phyloP scores from a whole-genome alignment of 2,113 vertebrate genomes.

The Heterochromis multidens region DNA sequence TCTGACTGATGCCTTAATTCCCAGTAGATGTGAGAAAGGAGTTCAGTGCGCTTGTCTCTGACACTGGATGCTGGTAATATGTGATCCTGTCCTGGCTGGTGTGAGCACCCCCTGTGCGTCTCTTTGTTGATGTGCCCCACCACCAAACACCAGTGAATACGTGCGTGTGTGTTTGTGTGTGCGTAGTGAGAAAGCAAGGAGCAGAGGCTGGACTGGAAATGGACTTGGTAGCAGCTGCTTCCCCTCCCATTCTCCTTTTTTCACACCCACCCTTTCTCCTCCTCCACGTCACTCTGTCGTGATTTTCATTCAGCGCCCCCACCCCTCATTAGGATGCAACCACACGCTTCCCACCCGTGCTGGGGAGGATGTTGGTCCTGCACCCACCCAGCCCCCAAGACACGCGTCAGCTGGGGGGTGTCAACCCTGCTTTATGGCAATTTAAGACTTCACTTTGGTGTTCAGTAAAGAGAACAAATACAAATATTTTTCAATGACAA shows the following conservation, averaged over 20 bases:
- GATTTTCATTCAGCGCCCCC: conserved; percentile 59
- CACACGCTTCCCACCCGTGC: conserved; percentile 67
- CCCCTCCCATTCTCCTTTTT: conserved; percentile 54
- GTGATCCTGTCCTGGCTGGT: conserved; percentile 5
- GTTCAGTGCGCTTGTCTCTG: conserved; percentile 2
- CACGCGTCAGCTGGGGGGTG: neutral
- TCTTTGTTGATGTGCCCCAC: conserved; percentile 74
- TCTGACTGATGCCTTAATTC: conserved; percentile 15
- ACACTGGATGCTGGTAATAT: neutral
- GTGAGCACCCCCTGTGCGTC: conserved; percentile 26
- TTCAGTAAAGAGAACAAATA: neutral
- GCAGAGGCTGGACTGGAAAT: conserved; percentile 38
- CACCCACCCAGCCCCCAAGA: neutral
- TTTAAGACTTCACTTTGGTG: neutral
- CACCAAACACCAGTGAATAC: conserved; percentile 12
- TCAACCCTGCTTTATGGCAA: neutral
- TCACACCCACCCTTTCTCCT: conserved; percentile 30
- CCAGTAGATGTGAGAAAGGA: neutral
- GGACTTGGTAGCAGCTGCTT: conserved; percentile 75
- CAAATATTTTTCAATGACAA: neutral
- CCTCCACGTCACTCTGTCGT: conserved; percentile 62
- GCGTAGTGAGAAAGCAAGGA: conserved; percentile 6
- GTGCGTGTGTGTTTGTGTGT: neutral
- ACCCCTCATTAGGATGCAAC: conserved; percentile 80
- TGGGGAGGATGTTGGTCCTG: conserved; percentile 4